These are phyloP conservation scores for Pachyseris speciosa DNA, from an alignment of 64 coral and sea anemone species.

Conservation along the genomic window DNA sequence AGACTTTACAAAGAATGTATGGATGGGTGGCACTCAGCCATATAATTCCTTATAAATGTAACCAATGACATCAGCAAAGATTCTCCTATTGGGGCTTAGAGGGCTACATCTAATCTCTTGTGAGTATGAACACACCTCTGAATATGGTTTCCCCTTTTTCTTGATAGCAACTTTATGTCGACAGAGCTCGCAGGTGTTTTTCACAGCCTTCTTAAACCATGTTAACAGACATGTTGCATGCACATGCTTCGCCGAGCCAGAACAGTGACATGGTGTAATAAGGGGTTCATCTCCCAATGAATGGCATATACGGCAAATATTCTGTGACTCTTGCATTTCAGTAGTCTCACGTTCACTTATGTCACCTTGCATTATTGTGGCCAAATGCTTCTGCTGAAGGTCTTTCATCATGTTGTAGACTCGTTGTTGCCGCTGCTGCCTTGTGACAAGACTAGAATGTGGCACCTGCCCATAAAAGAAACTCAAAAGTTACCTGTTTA, in stretches of 20 bases:
- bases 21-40: too few species aligned
- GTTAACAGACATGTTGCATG: constrained; percentile 88
- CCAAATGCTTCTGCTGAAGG: constrained; percentile 82
- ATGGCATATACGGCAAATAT: constrained; percentile 91
- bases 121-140: constrained; percentile 62
- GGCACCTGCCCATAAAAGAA: neutral
- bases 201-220: constrained; percentile 94
- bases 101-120: too few species aligned
- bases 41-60: too few species aligned
- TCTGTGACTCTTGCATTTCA: constrained; percentile 82
- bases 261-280: constrained; percentile 88
- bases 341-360: constrained; percentile 72
- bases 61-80: too few species aligned
- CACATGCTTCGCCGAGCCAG: constrained; percentile 83
- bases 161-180: constrained; percentile 94
- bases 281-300: constrained; percentile 82
- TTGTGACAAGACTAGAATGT: neutral
- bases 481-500: neutral
- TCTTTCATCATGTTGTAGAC: constrained; percentile 96
- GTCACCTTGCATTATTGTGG: constrained; percentile 77
- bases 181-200: constrained; percentile 92
- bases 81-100: too few species aligned
- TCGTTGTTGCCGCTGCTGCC: constrained; percentile 84
- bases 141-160: constrained; percentile 90
- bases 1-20: too few species aligned